Conservation (phyloP, 2,113 vertebrate species). For the Ageneiosus marmoratus region DNA sequence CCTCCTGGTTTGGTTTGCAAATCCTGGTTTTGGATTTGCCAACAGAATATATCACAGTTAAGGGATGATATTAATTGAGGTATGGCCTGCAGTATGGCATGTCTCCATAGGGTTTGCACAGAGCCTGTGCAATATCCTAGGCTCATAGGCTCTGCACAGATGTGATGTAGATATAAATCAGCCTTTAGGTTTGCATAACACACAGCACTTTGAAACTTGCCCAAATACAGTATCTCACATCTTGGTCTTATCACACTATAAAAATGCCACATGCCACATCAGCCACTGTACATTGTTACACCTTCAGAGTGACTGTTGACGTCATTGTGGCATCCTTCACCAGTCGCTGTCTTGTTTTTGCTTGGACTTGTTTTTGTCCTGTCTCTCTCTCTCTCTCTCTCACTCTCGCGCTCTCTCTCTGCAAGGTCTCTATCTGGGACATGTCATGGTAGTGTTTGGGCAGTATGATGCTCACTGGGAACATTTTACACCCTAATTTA, state of each 20-base stretch:
- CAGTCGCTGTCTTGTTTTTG: background rate
- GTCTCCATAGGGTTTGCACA: no score
- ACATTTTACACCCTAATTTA: background rate
- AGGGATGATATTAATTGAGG: background rate
- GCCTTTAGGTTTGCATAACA: background rate
- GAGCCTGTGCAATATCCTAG: no score
- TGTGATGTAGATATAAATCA: no score
- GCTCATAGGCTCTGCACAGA: no score
- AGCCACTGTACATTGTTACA: background rate
- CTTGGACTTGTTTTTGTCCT: no score
- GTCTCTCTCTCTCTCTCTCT: no score
- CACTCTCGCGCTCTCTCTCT: no score
- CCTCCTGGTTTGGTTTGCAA: background rate
- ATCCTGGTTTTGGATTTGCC: background rate
- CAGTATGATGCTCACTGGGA: background rate
- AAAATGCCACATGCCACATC: no score
- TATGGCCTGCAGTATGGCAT: background rate
- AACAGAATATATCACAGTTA: background rate
- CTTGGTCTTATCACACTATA: background rate
- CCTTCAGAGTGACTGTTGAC: background rate
- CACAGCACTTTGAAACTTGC: background rate
- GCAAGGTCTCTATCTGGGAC: no score
- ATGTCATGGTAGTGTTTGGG: background rate
- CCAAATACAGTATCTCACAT: background rate
- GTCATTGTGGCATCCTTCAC: background rate